A percentile compares a stretch with the other conserved stretches of the same genome.
Conservation (phyloP, 2,797 vertebrate species). For the Prunella strophiata region DNA sequence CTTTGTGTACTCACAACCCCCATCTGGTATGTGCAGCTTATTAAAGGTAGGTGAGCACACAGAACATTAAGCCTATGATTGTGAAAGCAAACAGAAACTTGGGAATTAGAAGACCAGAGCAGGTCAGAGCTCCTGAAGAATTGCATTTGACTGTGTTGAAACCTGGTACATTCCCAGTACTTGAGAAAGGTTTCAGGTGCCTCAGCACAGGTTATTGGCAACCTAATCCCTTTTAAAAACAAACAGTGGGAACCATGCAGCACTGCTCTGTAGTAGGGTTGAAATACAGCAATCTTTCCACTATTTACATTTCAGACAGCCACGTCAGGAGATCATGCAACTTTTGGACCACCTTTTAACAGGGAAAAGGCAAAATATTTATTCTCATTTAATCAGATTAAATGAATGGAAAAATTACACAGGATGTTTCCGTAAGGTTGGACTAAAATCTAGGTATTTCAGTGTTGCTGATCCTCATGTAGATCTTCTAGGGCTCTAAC, state of each 20-base stretch:
- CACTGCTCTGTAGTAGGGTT: neutral
- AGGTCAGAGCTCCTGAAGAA: neutral
- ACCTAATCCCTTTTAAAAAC: neutral
- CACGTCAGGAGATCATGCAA: fast-evolving
- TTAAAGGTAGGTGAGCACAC: neutral
- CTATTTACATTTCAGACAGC: neutral
- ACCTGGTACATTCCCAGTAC: neutral
- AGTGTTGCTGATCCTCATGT: neutral
- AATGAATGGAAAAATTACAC: neutral
- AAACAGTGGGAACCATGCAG: neutral
- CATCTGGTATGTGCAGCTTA: neutral
- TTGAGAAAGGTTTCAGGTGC: neutral
- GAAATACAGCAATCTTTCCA: neutral
- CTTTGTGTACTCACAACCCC: fast-evolving
- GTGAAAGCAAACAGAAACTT: neutral
- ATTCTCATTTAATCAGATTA: neutral
- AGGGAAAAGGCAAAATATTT: neutral
- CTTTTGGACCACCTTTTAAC: neutral
- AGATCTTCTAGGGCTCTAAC: neutral
- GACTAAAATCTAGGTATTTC: neutral
- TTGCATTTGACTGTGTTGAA: neutral
- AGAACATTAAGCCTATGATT: neutral
- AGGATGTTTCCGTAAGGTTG: neutral
- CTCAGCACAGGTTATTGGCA: neutral
- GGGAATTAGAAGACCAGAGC: neutral